phyloP scores from a whole-genome alignment of 2,797 vertebrate genomes.

The Lemur catta region DNA sequence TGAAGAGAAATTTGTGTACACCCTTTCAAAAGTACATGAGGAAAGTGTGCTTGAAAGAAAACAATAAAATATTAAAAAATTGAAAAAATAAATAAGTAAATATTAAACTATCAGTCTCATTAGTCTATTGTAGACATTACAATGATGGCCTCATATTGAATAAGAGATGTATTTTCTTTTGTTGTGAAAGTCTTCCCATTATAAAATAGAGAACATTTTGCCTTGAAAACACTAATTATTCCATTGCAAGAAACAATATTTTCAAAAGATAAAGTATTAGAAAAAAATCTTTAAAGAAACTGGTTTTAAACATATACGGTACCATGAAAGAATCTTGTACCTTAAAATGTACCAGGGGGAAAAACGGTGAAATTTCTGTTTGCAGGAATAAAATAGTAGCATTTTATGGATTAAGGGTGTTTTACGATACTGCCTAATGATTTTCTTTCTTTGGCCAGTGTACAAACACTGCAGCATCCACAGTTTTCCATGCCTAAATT shows the following conservation, averaged over 20 bases:
- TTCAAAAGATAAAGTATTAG: neutral
- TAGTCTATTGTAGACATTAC: neutral
- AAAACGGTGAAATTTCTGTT: neutral
- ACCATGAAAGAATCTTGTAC: neutral
- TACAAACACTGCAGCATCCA: neutral
- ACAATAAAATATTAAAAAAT: neutral
- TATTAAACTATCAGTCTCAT: neutral
- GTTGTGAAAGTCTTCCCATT: neutral
- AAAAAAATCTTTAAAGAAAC: neutral
- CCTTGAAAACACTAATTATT: neutral
- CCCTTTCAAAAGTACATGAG: neutral
- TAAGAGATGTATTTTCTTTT: neutral
- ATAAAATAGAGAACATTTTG: neutral
- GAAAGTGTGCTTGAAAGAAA: neutral
- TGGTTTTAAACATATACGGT: slow-evolving; percentile 26
- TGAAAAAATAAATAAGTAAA: neutral
- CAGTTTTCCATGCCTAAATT: neutral
- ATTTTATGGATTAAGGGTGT: slow-evolving; percentile 29
- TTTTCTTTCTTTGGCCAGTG: neutral
- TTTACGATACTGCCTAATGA: slow-evolving; percentile 34
- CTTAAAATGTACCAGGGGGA: neutral
- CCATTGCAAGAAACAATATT: neutral
- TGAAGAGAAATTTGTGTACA: accelerated
- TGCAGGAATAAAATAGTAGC: neutral
- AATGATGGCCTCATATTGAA: neutral